Conservation (phyloP, 2,888 invertebrate genomes). For the Caenorhabditis becei region DNA sequence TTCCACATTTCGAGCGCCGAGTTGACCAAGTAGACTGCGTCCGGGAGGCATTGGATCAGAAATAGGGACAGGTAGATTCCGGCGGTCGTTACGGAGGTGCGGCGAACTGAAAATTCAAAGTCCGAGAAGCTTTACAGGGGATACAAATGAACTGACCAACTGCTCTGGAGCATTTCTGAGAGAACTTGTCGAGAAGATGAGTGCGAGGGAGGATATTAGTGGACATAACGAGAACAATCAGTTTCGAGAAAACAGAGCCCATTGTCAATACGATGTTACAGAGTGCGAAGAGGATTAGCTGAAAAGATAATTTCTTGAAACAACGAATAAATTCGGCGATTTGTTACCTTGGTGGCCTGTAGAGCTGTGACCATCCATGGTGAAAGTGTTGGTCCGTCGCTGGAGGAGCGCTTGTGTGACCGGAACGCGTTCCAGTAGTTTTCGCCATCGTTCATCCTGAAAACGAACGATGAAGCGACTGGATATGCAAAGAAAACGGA, state of each 20-base stretch:
- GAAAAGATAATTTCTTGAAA: no score
- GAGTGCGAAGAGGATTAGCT: constrained; percentile 74
- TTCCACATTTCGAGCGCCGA: constrained; percentile 62
- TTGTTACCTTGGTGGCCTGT: constrained; percentile 67
- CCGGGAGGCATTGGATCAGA: constrained; percentile 77
- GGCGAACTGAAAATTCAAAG: constrained; percentile 52
- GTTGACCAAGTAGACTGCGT: constrained; percentile 69
- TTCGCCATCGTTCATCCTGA: constrained; percentile 64
- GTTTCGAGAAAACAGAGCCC: constrained; percentile 75
- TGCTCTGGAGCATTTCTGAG: constrained; percentile 45
- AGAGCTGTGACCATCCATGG: constrained; percentile 73
- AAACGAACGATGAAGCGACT: constrained; percentile 21
- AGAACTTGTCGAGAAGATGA: constrained; percentile 51
- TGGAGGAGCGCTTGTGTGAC: constrained; percentile 69
- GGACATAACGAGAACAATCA: constrained; percentile 71
- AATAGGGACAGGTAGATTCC: constrained; percentile 68
- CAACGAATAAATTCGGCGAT: neutral
- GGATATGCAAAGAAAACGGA: no score
- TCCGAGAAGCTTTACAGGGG: neutral
- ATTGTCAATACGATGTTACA: constrained; percentile 68
- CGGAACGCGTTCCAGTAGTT: constrained; percentile 73
- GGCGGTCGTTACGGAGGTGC: constrained; percentile 66
- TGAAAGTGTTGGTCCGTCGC: constrained; percentile 66
- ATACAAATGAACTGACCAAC: constrained; percentile 18
- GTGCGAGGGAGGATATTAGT: constrained; percentile 71